Conservation (phyloP, 2,888 invertebrate species). For the Microctonus hyperodae region DNA sequence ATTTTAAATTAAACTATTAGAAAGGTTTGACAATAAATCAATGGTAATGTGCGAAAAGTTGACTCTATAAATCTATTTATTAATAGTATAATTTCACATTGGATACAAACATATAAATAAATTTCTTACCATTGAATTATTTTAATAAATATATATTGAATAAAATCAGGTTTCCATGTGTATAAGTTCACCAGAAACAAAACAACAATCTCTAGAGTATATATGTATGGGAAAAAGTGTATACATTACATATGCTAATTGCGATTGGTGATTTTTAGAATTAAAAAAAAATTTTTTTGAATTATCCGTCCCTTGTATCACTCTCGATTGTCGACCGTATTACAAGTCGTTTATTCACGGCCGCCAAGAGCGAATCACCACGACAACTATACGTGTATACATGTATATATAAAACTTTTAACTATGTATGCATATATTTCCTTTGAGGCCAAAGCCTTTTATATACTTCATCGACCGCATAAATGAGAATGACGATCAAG, state of each 20-base stretch:
- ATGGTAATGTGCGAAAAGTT: too few relatives aligned
- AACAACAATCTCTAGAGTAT: constrained; percentile 22
- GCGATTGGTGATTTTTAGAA: constrained; percentile 11
- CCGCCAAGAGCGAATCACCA: constrained; percentile 13
- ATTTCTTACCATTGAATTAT: background rate
- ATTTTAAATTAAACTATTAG: too few relatives aligned
- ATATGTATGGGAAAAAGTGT: background rate
- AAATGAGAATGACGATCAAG: constrained; percentile 11
- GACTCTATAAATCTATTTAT: too few relatives aligned
- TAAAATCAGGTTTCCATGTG: constrained; percentile 19
- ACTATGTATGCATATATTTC: constrained; percentile 7
- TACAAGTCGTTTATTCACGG: constrained; percentile 23
- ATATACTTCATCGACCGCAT: constrained; percentile 10
- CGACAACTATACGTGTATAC: background rate
- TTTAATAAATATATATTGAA: constrained; percentile 6
- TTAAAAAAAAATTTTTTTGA: background rate
- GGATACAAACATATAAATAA: too few relatives aligned
- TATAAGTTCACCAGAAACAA: background rate
- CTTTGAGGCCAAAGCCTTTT: background rate
- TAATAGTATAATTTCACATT: too few relatives aligned
- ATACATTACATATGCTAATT: constrained; percentile 31
- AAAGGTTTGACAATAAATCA: too few relatives aligned
- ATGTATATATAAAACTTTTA: background rate
- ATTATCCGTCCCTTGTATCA: constrained; percentile 23
- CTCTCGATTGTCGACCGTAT: constrained; percentile 20